A percentile compares a stretch with the other conserved stretches of the same genome.
Conservation (phyloP, 2,113 vertebrate species). For the Mormyrus iriodes region DNA sequence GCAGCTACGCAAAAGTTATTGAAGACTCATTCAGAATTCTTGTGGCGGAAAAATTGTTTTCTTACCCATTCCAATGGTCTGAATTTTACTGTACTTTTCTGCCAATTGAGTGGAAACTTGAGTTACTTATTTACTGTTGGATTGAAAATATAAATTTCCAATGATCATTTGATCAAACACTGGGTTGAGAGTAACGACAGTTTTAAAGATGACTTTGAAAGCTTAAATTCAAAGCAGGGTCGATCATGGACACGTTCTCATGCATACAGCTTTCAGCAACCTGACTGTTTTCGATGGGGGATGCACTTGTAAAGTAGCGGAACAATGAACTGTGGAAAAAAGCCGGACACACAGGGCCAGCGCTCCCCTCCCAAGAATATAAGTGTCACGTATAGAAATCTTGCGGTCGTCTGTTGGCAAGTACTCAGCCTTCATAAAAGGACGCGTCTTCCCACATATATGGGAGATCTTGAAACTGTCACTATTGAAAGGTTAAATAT, state of each 20-base stretch:
- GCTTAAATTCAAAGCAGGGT: not conserved
- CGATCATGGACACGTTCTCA: not conserved
- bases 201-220: not conserved
- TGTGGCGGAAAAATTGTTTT: constrained; percentile 12
- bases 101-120: constrained; percentile 7
- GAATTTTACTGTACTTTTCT: constrained; percentile 8
- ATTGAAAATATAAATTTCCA: constrained; percentile 1
- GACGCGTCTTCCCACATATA: not conserved
- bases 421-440: not conserved
- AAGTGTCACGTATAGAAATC: not conserved
- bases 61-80: not conserved
- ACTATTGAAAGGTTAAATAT: not conserved
- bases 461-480: not conserved
- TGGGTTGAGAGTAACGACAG: not conserved
- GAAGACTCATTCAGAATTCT: constrained; percentile 16
- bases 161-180: constrained; percentile 8
- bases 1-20: not conserved
- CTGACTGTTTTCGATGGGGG: not conserved
- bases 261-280: not conserved
- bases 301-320: not conserved
- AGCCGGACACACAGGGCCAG: not conserved
- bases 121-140: constrained; percentile 13
- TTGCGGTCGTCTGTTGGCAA: not conserved
- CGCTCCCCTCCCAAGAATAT: not conserved
- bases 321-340: not conserved